phyloP scores from a whole-genome alignment of 2,797 vertebrate species.

The Rhinoraja longicauda region DNA sequence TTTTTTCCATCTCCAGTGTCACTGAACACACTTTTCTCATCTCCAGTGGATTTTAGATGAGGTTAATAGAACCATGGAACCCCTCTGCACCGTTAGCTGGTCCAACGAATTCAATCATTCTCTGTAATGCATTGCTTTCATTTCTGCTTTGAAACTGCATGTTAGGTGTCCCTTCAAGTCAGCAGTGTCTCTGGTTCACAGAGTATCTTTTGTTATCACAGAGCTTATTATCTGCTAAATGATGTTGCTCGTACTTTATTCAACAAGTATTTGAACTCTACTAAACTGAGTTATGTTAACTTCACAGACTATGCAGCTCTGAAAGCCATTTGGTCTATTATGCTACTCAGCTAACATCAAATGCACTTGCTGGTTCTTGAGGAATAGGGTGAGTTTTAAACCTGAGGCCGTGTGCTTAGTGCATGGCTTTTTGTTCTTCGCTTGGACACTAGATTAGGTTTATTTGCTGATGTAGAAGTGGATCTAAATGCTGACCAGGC shows the following conservation, averaged over 20 bases:
- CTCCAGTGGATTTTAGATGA: neutral
- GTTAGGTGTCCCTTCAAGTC: neutral
- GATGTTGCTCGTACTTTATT: neutral
- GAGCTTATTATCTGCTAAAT: neutral
- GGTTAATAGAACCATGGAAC: too few species aligned
- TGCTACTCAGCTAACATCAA: too few species aligned
- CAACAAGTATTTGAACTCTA: neutral
- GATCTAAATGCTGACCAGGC: too few species aligned
- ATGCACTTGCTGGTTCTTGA: too few species aligned
- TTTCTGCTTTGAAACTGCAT: neutral
- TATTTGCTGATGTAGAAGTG: too few species aligned
- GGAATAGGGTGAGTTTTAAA: too few species aligned
- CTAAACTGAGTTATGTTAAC: neutral
- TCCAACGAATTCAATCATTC: neutral
- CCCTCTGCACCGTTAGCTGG: neutral
- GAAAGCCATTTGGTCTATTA: neutral
- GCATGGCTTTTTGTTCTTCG: too few species aligned
- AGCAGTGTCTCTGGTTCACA: neutral
- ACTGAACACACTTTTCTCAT: neutral
- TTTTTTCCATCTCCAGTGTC: neutral
- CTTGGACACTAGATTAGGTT: too few species aligned
- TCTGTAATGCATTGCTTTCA: neutral
- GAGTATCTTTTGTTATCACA: neutral
- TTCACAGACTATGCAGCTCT: neutral
- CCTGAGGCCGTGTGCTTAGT: too few species aligned